A percentile compares a stretch with the other conserved stretches of the same genome.
Conservation (phyloP, 2,797 vertebrate species). For the Manis crassicaudata region DNA sequence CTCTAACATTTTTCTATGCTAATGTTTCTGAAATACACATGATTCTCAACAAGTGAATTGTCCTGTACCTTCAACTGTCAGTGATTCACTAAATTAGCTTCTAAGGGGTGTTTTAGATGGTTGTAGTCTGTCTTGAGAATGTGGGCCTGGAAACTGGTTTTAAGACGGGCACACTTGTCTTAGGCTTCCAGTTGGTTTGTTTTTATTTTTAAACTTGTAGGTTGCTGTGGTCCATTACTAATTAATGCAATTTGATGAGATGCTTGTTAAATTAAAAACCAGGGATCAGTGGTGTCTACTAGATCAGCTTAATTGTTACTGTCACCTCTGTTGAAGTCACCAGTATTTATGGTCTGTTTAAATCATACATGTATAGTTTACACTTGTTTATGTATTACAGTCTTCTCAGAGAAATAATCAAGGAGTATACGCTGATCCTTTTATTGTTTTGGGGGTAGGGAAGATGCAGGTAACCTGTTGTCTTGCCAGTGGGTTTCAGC, state of each 20-base stretch:
- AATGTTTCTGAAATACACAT: slow-evolving; percentile 21
- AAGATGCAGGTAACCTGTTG: neutral
- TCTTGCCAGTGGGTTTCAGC: too few relatives aligned
- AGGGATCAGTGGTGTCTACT: neutral
- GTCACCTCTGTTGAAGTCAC: neutral
- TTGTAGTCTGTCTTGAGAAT: slow-evolving; percentile 31
- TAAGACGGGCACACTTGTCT: slow-evolving; percentile 10
- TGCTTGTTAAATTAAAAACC: slow-evolving; percentile 1
- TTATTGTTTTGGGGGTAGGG: neutral
- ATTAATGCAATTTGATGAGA: slow-evolving; percentile 9
- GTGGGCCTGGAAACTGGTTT: slow-evolving; percentile 31
- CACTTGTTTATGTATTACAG: neutral
- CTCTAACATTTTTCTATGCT: slow-evolving; percentile 23
- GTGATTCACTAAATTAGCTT: neutral
- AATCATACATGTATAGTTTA: neutral
- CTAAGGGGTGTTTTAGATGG: slow-evolving; percentile 27
- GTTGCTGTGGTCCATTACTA: neutral
- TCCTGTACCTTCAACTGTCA: neutral
- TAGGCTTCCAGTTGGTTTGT: slow-evolving; percentile 36
- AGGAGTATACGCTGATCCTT: neutral
- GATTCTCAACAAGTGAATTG: slow-evolving; percentile 23
- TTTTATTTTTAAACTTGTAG: slow-evolving; percentile 50
- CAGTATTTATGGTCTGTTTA: slow-evolving; percentile 34
- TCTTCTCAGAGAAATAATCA: slow-evolving; percentile 47
- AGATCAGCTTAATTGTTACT: neutral